Percentiles rank a stretch among this genome's conserved stretches.
Conservation (phyloP, 2,113 vertebrate species). For the Lasiurus borealis region DNA sequence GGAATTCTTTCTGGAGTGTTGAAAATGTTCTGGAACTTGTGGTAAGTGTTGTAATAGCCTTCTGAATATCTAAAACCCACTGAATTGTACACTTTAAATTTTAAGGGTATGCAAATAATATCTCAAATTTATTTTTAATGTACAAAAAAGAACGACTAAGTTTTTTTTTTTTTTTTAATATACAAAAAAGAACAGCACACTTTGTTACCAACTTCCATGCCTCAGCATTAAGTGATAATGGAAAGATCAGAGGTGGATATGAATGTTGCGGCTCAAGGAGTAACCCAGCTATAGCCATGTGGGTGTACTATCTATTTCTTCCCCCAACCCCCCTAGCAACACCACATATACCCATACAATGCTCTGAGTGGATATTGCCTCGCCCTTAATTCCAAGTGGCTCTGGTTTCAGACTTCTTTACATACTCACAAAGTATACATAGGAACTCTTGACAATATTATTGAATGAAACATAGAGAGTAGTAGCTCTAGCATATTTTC, state of each 20-base stretch:
- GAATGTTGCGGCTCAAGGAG: neutral
- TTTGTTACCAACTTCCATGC: neutral
- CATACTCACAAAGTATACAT: neutral
- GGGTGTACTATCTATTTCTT: neutral
- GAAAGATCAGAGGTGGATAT: neutral
- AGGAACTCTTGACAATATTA: conserved; percentile 10
- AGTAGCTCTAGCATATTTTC: neutral
- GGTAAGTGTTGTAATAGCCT: neutral
- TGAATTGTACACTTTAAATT: neutral
- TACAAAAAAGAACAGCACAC: neutral
- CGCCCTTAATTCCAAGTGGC: neutral
- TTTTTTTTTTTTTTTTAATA: neutral
- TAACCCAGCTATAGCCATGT: neutral
- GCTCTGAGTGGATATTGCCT: neutral
- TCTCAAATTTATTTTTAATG: neutral
- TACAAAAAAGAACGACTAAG: neutral
- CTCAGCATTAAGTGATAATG: neutral
- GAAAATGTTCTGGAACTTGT: neutral
- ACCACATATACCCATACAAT: neutral
- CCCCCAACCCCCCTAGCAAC: neutral
- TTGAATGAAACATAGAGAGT: neutral
- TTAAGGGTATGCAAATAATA: neutral
- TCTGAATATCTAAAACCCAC: neutral
- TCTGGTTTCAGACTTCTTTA: neutral
- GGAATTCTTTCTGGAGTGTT: conserved; percentile 13